phyloP scores from a whole-genome alignment of 2,888 invertebrate genomes.

The Gymnocheta viridis region DNA sequence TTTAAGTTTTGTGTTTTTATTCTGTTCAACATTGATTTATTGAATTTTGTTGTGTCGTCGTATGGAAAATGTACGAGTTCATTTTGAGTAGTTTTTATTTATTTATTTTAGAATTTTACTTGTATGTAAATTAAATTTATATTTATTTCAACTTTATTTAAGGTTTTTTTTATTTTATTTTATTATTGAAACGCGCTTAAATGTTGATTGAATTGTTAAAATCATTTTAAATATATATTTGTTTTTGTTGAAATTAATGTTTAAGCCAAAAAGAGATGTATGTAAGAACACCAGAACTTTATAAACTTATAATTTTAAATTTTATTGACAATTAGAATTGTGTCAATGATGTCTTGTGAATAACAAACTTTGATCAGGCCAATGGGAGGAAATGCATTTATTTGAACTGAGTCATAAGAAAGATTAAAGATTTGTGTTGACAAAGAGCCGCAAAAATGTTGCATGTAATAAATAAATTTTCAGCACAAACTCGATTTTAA shows the following conservation, averaged over 20 bases:
- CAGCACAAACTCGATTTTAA: too few relatives aligned
- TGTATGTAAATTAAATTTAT: slow-evolving; percentile 50
- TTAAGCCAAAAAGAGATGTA: slow-evolving; percentile 55
- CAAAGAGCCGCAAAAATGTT: too few relatives aligned
- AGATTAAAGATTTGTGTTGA: too few relatives aligned
- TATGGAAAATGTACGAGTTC: slow-evolving; percentile 40
- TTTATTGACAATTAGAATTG: slow-evolving; percentile 79
- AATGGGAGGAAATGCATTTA: too few relatives aligned
- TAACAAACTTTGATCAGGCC: slow-evolving; percentile 6
- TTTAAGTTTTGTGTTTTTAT: slow-evolving; percentile 34
- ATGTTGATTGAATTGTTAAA: slow-evolving; percentile 66
- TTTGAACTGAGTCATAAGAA: too few relatives aligned
- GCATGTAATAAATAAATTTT: too few relatives aligned
- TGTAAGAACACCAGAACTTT: slow-evolving; percentile 11
- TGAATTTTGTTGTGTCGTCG: slow-evolving; percentile 27
- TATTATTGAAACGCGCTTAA: slow-evolving; percentile 62
- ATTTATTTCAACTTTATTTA: slow-evolving; percentile 24
- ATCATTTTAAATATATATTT: background rate
- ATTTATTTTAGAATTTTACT: slow-evolving; percentile 40
- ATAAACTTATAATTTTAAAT: slow-evolving; percentile 64
- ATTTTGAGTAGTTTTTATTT: slow-evolving; percentile 3
- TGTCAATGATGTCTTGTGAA: slow-evolving; percentile 74
- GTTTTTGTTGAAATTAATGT: slow-evolving; percentile 1
- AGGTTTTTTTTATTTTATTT: slow-evolving; percentile 34
- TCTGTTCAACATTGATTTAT: slow-evolving; percentile 67